Conservation (phyloP, 2,113 vertebrate genomes). For the Todiramphus chloris region DNA sequence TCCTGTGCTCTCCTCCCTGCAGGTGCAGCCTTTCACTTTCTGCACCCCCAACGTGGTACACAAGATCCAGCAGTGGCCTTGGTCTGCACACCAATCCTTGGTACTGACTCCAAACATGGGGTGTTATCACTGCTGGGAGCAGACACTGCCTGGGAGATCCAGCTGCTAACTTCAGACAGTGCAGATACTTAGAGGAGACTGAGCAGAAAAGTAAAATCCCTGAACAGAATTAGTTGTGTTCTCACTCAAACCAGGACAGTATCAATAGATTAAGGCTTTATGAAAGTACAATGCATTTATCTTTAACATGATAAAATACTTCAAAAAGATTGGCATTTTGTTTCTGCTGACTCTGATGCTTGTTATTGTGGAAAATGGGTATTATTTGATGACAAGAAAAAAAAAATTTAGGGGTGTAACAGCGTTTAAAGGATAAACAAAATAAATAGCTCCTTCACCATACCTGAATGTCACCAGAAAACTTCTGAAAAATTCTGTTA, state of each 20-base stretch:
- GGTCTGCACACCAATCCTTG: no score
- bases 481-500: background rate
- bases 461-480: background rate
- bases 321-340: background rate
- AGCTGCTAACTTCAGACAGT: no score
- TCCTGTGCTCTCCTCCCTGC: no score
- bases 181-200: no score
- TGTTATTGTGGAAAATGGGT: background rate
- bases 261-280: background rate
- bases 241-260: background rate
- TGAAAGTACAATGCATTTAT: background rate
- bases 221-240: no score
- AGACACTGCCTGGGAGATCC: no score
- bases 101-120: no score
- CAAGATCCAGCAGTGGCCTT: no score
- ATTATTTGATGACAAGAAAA: background rate
- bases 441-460: background rate
- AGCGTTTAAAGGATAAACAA: background rate
- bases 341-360: background rate
- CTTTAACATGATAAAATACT: background rate
- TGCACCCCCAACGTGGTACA: no score
- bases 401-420: background rate
- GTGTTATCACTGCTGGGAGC: no score
- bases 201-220: no score
- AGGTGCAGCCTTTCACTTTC: no score